These are phyloP conservation scores for Idris sp. DNA, from an alignment of 1,140 invertebrate species.

Conservation along the genomic window DNA sequence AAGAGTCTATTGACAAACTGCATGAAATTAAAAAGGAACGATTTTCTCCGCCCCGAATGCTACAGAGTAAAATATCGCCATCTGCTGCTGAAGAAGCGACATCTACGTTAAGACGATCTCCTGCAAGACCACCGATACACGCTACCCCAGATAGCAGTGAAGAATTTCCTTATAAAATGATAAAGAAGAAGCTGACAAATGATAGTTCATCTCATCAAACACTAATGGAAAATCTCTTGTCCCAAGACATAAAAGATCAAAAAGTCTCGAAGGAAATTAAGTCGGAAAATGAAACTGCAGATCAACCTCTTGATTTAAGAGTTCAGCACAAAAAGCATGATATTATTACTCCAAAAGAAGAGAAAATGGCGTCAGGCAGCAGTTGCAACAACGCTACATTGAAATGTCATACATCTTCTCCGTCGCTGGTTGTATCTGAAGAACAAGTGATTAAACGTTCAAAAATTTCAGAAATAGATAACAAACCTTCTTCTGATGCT, in stretches of 20 bases:
- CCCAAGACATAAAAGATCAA: no score
- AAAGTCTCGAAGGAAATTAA: no score
- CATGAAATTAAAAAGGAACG: constrained; percentile 73
- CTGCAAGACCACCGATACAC: constrained; percentile 78
- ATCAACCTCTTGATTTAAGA: constrained; percentile 87
- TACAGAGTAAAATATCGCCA: constrained; percentile 80
- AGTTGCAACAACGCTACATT: no score
- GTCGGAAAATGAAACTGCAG: no score
- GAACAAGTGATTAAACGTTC: constrained; percentile 15
- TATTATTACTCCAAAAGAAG: constrained; percentile 10
- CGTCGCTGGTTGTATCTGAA: constrained; percentile 18
- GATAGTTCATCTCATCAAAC: no score
- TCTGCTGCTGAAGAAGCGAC: constrained; percentile 82
- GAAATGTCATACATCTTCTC: constrained; percentile 5
- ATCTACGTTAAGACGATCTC: constrained; percentile 82
- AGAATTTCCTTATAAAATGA: constrained; percentile 1
- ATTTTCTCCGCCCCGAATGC: constrained; percentile 75
- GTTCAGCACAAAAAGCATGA: constrained; percentile 78
- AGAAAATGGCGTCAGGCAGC: neutral
- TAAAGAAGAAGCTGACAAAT: constrained; percentile 31
- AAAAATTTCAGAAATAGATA: constrained; percentile 16
- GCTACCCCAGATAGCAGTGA: constrained; percentile 52
- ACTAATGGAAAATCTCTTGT: no score
- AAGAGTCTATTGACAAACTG: constrained; percentile 68
- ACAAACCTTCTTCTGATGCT: constrained; percentile 1